Evolutionary conservation across 2,888 invertebrate species (phyloP).

Genomic region (Troides helena): DNA sequence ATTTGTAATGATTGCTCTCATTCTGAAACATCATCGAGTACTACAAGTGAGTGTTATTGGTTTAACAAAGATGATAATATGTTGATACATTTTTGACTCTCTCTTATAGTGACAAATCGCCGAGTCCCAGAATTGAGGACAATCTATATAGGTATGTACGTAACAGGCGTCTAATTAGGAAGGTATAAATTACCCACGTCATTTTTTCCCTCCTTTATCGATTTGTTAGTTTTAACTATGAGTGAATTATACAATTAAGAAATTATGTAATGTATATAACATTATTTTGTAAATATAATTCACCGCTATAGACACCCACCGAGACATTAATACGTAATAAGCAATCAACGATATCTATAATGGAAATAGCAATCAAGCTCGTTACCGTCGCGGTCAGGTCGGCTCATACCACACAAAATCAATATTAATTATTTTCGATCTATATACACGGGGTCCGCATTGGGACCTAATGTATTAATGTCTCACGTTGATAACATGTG

Average conservation of each 20-base stretch:
- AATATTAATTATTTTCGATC: constrained; percentile 15
- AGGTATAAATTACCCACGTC: too few species aligned
- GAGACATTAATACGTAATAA: constrained; percentile 4
- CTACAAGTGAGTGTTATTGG: constrained; percentile 15
- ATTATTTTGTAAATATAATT: background rate
- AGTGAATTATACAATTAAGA: too few species aligned
- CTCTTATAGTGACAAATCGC: too few species aligned
- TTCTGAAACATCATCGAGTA: constrained; percentile 14
- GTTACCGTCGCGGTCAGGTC: background rate
- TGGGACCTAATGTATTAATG: background rate
- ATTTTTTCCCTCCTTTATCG: too few species aligned
- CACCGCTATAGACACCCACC: background rate
- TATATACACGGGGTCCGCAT: background rate
- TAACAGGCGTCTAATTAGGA: too few species aligned
- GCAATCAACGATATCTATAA: constrained; percentile 13
- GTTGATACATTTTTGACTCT: too few species aligned
- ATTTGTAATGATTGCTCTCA: constrained; percentile 25
- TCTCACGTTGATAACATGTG: background rate
- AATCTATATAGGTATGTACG: too few species aligned
- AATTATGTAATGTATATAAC: background rate
- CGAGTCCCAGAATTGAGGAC: too few species aligned
- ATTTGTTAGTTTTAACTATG: too few species aligned
- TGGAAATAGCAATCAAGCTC: constrained; percentile 4
- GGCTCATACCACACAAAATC: constrained; percentile 2
- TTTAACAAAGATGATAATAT: background rate